These are phyloP conservation scores for Chrysaora quinquecirrha DNA, from an alignment of 30 jellyfish, hydroid and myxozoan species.

Conservation along the genomic window DNA sequence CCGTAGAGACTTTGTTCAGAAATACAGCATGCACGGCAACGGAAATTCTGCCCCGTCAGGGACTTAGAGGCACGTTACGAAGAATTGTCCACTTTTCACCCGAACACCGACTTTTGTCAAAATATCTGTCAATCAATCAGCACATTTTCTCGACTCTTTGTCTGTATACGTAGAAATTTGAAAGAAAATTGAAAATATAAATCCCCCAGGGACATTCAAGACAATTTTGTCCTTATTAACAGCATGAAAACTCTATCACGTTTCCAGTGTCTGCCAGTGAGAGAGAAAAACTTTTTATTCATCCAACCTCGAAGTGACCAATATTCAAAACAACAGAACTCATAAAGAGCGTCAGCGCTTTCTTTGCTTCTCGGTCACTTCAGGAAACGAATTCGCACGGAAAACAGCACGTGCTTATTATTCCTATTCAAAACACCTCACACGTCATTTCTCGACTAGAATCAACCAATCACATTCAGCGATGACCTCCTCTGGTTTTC, in stretches of 20 bases:
- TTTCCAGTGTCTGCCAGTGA: constrained; percentile 23
- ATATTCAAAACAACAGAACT: constrained; percentile 65
- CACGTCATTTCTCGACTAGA: constrained; percentile 58
- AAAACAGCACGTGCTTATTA: constrained; percentile 82
- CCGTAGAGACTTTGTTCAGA: constrained; percentile 6
- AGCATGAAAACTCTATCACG: constrained; percentile 26
- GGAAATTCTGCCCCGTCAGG: constrained; percentile 67
- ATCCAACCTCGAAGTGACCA: constrained; percentile 42
- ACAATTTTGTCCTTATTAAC: constrained; percentile 5
- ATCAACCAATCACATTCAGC: constrained; percentile 71
- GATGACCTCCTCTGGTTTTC: constrained; percentile 21
- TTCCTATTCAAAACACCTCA: constrained; percentile 66
- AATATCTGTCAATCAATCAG: constrained; percentile 76
- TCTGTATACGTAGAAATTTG: not conserved
- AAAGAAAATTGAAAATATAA: constrained; percentile 12
- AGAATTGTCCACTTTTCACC: constrained; percentile 73
- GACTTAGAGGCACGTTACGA: constrained; percentile 74
- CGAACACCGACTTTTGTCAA: constrained; percentile 72
- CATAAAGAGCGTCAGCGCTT: constrained; percentile 62
- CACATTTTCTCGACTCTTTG: constrained; percentile 64
- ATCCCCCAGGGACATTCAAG: constrained; percentile 39
- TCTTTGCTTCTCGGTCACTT: constrained; percentile 63
- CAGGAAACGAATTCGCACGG: constrained; percentile 81
- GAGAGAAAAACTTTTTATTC: constrained; percentile 20
- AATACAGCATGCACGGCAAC: constrained; percentile 62